Evolutionary conservation across 2,797 vertebrate genomes (phyloP).

Genomic region (Tolypeutes matacus): DNA sequence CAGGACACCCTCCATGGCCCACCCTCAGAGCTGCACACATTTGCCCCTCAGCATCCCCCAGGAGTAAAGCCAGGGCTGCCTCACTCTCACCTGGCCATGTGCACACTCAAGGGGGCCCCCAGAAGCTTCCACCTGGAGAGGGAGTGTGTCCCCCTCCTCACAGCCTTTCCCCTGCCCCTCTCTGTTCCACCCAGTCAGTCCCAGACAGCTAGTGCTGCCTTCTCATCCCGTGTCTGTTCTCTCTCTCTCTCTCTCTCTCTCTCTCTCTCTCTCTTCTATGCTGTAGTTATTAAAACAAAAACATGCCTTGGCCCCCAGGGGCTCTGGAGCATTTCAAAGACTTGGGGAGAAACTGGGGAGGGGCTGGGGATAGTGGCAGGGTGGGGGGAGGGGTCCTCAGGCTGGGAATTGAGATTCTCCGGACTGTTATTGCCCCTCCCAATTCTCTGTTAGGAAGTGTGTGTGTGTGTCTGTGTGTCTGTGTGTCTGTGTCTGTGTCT

Average conservation of each 20-base stretch:
- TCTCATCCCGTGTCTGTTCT: neutral
- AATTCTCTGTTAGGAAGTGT: neutral
- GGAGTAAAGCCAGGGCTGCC: neutral
- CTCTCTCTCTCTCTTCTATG: neutral
- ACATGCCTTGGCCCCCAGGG: neutral
- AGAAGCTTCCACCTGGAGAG: neutral
- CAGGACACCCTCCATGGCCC: neutral
- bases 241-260: neutral
- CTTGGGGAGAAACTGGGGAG: neutral
- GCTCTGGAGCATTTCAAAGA: neutral
- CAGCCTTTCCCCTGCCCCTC: neutral
- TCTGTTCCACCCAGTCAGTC: neutral
- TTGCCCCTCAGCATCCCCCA: neutral
- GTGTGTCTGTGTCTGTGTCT: accelerated
- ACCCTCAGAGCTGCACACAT: neutral
- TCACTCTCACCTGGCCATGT: neutral
- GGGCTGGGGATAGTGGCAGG: neutral
- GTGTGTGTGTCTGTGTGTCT: neutral
- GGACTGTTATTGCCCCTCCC: neutral
- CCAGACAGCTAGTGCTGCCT: neutral
- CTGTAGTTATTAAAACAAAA: neutral
- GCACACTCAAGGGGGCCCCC: neutral
- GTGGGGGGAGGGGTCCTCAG: neutral
- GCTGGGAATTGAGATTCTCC: neutral
- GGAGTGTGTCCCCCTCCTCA: neutral